These are phyloP conservation scores for Arvicanthis niloticus DNA, from an alignment of 2,113 vertebrate species.

Conservation along the genomic window DNA sequence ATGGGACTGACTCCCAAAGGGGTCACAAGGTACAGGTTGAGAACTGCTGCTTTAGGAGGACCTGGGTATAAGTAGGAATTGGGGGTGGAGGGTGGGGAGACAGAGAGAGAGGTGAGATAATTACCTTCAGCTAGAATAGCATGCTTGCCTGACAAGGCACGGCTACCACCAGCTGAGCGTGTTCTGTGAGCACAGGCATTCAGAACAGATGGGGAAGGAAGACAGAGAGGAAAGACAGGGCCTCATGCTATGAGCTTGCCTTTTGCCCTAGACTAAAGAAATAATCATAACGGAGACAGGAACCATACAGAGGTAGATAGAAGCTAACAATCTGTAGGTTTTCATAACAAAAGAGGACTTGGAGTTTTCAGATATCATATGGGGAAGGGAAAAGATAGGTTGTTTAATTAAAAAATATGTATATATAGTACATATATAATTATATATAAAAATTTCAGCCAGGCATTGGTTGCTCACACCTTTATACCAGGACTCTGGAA, in stretches of 20 bases:
- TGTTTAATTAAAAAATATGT: neutral
- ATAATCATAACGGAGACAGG: neutral
- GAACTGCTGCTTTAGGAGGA: neutral
- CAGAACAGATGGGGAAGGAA: neutral
- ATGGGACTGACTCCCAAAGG: neutral
- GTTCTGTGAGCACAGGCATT: neutral
- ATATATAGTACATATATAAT: neutral
- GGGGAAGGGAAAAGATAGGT: neutral
- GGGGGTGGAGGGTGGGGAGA: neutral
- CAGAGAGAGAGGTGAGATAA: neutral
- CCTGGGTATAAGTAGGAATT: neutral
- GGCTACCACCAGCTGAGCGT: neutral
- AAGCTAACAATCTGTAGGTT: neutral
- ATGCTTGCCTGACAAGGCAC: neutral
- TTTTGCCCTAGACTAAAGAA: neutral
- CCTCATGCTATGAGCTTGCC: neutral
- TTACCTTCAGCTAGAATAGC: neutral
- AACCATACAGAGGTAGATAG: neutral
- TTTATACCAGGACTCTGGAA: neutral
- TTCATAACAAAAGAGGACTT: constrained; percentile 23
- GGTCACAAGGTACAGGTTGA: neutral
- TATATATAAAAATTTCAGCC: too few relatives aligned
- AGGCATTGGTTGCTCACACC: neutral
- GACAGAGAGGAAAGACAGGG: neutral
- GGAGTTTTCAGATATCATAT: constrained; percentile 11